phyloP scores from a whole-genome alignment of 2,797 vertebrate species.

The Hybognathus amarus region DNA sequence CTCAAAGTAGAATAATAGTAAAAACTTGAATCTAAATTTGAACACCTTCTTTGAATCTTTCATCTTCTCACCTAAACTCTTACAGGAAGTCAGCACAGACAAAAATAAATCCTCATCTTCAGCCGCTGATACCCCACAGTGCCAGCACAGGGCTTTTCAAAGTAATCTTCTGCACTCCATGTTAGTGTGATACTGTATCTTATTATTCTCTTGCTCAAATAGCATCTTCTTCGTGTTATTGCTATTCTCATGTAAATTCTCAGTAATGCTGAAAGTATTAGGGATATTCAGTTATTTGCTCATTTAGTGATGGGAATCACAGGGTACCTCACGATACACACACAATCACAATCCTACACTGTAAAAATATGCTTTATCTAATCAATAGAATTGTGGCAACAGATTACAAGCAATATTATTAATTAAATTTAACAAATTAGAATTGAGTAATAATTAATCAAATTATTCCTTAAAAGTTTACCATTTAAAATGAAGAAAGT shows the following conservation, averaged over 20 bases:
- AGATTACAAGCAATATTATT: no score
- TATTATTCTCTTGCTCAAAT: constrained; percentile 8
- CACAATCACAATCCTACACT: no score
- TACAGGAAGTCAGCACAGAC: constrained; percentile 5
- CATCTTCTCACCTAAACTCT: constrained; percentile 2
- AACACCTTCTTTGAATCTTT: background rate
- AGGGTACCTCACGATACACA: no score
- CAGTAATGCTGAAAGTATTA: background rate
- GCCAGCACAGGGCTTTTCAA: background rate
- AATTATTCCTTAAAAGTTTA: no score
- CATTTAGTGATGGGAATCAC: no score
- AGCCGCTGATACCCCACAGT: background rate
- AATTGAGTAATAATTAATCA: no score
- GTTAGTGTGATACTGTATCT: background rate
- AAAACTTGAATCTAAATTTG: background rate
- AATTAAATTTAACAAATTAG: no score
- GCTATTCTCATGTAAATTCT: background rate
- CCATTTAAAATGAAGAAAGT: no score
- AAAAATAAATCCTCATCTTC: constrained; percentile 19
- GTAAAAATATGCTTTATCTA: no score
- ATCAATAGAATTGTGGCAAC: no score
- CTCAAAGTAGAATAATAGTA: background rate
- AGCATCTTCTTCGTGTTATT: background rate
- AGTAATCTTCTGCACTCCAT: constrained; percentile 4
- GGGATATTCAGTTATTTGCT: no score